These are phyloP conservation scores for Chymomyza procnemis DNA, from an alignment of 2,888 invertebrate genomes.

Conservation along the genomic window DNA sequence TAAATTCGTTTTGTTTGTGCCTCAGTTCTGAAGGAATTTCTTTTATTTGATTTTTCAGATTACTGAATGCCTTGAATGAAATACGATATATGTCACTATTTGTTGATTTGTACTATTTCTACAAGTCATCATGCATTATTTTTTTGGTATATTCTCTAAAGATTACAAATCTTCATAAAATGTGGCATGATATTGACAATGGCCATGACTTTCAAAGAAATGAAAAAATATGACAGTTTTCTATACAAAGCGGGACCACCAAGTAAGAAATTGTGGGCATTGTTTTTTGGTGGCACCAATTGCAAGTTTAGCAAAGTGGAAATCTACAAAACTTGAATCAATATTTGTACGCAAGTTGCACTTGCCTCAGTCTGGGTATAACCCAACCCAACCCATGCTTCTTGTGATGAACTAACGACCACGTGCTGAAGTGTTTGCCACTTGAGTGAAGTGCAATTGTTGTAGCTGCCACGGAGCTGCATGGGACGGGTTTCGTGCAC, in stretches of 20 bases:
- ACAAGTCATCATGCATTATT: constrained; percentile 54
- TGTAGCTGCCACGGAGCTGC: constrained; percentile 4
- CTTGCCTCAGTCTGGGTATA: constrained; percentile 48
- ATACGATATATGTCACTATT: background rate
- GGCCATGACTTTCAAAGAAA: constrained; percentile 15
- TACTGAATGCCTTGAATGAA: background rate
- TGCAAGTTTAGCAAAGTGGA: background rate
- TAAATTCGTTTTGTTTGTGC: constrained; percentile 59
- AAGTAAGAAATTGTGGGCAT: background rate
- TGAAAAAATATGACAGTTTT: constrained; percentile 60
- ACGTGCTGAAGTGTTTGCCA: constrained; percentile 62
- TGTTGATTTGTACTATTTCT: background rate
- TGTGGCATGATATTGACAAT: background rate
- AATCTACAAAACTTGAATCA: background rate
- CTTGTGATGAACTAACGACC: background rate
- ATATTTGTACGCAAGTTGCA: constrained; percentile 32
- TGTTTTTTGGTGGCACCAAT: background rate
- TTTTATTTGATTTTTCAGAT: background rate
- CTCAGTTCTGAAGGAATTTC: constrained; percentile 6
- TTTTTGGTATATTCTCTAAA: constrained; percentile 46
- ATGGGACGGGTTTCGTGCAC: constrained; percentile 8
- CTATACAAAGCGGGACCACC: constrained; percentile 57
- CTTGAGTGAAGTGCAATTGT: constrained; percentile 46
- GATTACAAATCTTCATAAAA: background rate
- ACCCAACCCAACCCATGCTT: constrained; percentile 24